A percentile compares a stretch with the other conserved stretches of the same genome.
Evolutionary conservation across 1,140 invertebrate species (phyloP).

Genomic region (Dysdera silvatica): DNA sequence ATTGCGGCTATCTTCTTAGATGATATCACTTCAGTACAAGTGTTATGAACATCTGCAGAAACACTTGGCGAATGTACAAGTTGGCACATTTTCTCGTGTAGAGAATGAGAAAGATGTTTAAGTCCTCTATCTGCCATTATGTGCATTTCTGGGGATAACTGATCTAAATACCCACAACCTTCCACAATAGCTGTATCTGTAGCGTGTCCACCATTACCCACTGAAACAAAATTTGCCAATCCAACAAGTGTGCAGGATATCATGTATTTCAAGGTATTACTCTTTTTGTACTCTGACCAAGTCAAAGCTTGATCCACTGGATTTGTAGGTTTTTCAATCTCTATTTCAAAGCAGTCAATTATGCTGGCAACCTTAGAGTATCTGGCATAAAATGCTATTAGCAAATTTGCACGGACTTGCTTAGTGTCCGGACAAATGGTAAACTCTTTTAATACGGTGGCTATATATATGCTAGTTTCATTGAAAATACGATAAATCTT

Average conservation of each 20-base stretch:
- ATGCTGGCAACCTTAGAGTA: slow-evolving; percentile 10
- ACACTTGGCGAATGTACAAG: too few species aligned
- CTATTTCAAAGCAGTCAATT: slow-evolving; percentile 44
- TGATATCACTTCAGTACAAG: too few species aligned
- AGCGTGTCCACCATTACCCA: slow-evolving; percentile 41
- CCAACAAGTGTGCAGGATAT: slow-evolving; percentile 45
- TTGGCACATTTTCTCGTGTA: too few species aligned
- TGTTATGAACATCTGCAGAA: too few species aligned
- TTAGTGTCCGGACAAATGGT: not conserved
- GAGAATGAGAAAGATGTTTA: slow-evolving; percentile 34
- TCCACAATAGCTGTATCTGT: slow-evolving; percentile 40
- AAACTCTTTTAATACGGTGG: not conserved
- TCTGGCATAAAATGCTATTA: not conserved
- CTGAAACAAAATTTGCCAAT: slow-evolving; percentile 44
- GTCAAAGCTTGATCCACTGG: slow-evolving; percentile 42
- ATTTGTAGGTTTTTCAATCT: slow-evolving; percentile 43
- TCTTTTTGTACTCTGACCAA: slow-evolving; percentile 48
- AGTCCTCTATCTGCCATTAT: slow-evolving; percentile 43
- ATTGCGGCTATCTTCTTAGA: too few species aligned
- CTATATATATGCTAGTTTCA: not conserved
- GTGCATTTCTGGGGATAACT: slow-evolving; percentile 28
- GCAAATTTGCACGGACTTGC: not conserved
- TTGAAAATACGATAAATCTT: not conserved
- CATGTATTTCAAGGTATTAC: slow-evolving; percentile 48
- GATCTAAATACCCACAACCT: slow-evolving; percentile 37